Evolutionary conservation across 2,888 invertebrate genomes (phyloP).

Genomic region (Nymphalis c-album): DNA sequence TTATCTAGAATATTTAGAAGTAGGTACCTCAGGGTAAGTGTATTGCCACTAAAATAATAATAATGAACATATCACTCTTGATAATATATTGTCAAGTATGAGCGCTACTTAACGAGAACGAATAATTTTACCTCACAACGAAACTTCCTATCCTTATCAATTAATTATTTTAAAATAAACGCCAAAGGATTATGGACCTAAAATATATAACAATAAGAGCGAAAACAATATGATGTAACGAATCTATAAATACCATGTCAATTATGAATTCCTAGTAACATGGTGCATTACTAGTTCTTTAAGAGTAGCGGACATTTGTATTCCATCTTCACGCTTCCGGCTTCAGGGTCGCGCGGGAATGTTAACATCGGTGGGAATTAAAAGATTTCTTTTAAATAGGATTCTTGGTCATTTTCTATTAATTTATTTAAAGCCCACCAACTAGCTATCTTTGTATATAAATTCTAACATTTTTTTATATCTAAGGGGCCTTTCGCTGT

Average conservation of each 20-base stretch:
- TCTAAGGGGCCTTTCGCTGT: not conserved
- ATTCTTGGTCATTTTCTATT: slow-evolving; percentile 18
- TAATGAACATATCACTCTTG: no score
- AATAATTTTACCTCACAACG: no score
- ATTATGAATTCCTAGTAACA: slow-evolving; percentile 39
- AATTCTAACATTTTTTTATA: not conserved
- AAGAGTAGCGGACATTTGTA: slow-evolving; percentile 44
- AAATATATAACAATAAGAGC: not conserved
- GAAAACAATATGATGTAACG: slow-evolving; percentile 1
- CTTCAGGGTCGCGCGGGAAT: slow-evolving; percentile 47
- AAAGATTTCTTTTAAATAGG: slow-evolving; percentile 10
- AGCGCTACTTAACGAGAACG: no score
- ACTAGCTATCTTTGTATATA: not conserved
- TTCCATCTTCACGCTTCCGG: slow-evolving; percentile 57
- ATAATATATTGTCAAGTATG: no score
- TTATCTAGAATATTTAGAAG: no score
- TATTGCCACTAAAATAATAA: no score
- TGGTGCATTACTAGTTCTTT: slow-evolving; percentile 38
- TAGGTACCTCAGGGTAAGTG: no score
- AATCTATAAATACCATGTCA: slow-evolving; percentile 21
- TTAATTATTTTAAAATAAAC: no score
- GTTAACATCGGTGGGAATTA: slow-evolving; percentile 53
- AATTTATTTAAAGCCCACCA: not conserved
- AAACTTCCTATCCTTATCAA: no score
- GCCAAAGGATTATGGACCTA: not conserved